Base-by-base conservation (phyloP, 23 tunicate species). In the Ciona savignyi region DNA sequence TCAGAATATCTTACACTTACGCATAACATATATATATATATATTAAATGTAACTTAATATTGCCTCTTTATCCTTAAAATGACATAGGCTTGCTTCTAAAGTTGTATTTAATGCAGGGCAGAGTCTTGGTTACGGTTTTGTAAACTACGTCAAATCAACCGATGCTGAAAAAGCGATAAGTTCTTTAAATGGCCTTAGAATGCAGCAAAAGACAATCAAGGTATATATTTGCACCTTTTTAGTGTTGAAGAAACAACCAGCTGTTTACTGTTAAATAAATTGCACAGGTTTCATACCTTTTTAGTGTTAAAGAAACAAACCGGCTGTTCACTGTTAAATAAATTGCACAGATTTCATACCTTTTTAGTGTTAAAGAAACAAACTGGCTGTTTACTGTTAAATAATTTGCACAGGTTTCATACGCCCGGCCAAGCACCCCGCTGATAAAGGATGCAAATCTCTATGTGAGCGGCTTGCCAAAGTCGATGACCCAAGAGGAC, bases 111-210 rank as follows among this genome's bases (percentile, higher is more conserved):
- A 42, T 42, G 9, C 68, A 84, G 97, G 97, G 1, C 87, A 87
- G 48, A 90, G 97, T 78, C 87, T 95, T 60, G 99, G 99, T 2
- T 95, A 95, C 67, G 99, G 99, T 0, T 95, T 95, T 76, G 99
- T 95, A 1, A 95, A 95, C 63, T 95, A 71, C 71, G 83, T 84
- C 11, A 82, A 83, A 68, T 84, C 95, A 2, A 32, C 76, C 35
- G 99, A 95, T 75, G 99, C 99, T 20, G 89, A 87, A 29, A 95
- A 83, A 63, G 99, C 99, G 4, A 89, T 95, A 32, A 77, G 74
- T 19, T 48, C 87, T 62, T 70, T 95, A 23, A 95, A 95, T 76
- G 99, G 90, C 4, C 68, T 84, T 60, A 32, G 87, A 70, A 87
- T 95, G 94, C 99, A 95, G 51, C 89, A 87, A 68, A 95, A 95